Base-by-base conservation (phyloP, 2,113 vertebrate species). In the Indicator maculatus region DNA sequence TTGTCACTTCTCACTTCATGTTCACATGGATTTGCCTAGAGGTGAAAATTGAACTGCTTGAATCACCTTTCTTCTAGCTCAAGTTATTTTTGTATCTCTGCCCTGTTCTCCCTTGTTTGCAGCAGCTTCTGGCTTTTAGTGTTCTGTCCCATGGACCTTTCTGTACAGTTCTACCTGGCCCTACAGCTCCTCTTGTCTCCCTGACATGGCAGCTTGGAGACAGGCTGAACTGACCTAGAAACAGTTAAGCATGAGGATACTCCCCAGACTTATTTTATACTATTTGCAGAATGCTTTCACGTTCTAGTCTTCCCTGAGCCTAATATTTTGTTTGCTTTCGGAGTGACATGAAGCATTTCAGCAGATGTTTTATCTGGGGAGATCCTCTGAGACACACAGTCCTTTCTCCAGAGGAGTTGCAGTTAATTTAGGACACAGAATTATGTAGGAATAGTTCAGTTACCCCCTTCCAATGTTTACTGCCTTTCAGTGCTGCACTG, bases 291-390 rank as follows among this genome's bases (percentile, higher is more conserved):
- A 94, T 75, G 83, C 36, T 94, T 90, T 92, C 0, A 0, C 3
- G 0, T 92, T 94, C 83, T 80, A 84, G 86, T 79, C 91, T 88
- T 95, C 88, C 80, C 89, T 27, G 58, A 95, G 86, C 76, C 63
- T 88, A 92, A 64, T 75, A 95, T 92, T 95, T 95, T 96, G 95
- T 95, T 96, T 96, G 93, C 88, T 91, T 95, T 97, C 79, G 73
- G 93, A 95, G 83, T 83, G 93, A 93, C 83, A 90, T 0, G 3
- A 91, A 76, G 59, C 88, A 95, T 93, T 93, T 91, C 88, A 90
- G 88, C 79, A 96, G 89, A 96, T 93, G 89, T 95, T 96, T 94
- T 90, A 93, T 94, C 94, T 90, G 73, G 64, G 94, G 94, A 92
- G 95, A 83, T 95, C 93, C 92, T 95, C 73, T 65, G 89, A 93